These are phyloP conservation scores for Lacanobia wlatinum DNA, from an alignment of 2,888 invertebrate genomes.

Conservation along the genomic window DNA sequence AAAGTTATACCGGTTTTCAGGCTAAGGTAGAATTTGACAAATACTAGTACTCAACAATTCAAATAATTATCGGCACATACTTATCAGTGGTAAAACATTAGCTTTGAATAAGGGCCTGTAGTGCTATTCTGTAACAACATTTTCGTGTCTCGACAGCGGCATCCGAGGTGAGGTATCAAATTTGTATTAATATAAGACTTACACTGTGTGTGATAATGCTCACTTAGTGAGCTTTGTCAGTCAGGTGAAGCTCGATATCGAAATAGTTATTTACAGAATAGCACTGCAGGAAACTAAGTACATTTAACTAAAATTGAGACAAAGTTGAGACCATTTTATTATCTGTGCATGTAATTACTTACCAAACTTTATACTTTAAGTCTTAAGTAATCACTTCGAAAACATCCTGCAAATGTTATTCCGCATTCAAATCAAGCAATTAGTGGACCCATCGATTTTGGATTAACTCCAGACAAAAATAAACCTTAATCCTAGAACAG, in stretches of 20 bases:
- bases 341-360: slow-evolving; percentile 17
- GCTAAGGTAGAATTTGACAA: neutral
- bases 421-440: slow-evolving; percentile 80
- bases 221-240: too few species aligned
- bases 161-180: too few species aligned
- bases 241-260: too few species aligned
- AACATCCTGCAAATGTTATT: slow-evolving; percentile 53
- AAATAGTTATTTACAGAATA: too few species aligned
- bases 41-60: too few species aligned
- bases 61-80: neutral
- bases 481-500: slow-evolving; percentile 48
- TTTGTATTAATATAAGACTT: too few species aligned
- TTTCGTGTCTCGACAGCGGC: too few species aligned
- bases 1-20: neutral
- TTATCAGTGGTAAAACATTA: neutral
- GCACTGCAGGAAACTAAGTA: too few species aligned
- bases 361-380: slow-evolving; percentile 16
- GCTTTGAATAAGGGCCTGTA: neutral
- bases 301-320: neutral
- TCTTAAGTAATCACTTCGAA: slow-evolving; percentile 40
- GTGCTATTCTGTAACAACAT: too few species aligned
- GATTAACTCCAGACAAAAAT: slow-evolving; percentile 51
- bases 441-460: slow-evolving; percentile 67
- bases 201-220: too few species aligned
- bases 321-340: slow-evolving; percentile 5